A percentile compares a stretch with the other conserved stretches of the same genome.
Evolutionary conservation across 2,888 invertebrate species (phyloP).

Genomic region (Cinara cedri): DNA sequence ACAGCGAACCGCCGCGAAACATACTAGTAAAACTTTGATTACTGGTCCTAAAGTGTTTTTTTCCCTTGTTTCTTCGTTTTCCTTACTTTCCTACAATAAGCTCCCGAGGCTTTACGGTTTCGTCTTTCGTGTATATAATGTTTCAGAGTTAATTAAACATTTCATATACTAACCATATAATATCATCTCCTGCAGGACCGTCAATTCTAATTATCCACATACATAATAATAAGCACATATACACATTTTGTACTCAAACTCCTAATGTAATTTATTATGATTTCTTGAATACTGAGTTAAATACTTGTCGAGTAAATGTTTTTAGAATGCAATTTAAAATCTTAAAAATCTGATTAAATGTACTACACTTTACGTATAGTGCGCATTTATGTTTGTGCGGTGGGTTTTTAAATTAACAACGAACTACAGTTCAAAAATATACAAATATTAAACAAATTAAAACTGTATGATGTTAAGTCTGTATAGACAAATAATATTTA

Average conservation of each 20-base stretch:
- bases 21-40: constrained; percentile 57
- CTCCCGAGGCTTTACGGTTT: constrained; percentile 31
- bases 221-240: not conserved
- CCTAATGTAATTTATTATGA: not conserved
- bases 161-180: not conserved
- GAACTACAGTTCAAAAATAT: too few species aligned
- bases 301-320: not conserved
- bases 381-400: too few species aligned
- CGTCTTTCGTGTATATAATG: not conserved
- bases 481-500: too few species aligned
- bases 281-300: not conserved
- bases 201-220: not conserved
- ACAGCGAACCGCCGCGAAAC: constrained; percentile 5
- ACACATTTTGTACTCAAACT: not conserved
- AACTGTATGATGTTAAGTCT: too few species aligned
- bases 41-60: constrained; percentile 48
- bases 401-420: too few species aligned
- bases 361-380: too few species aligned
- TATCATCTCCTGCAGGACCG: not conserved
- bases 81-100: constrained; percentile 25
- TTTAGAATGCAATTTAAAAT: not conserved
- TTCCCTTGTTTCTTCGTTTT: constrained; percentile 6
- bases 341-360: too few species aligned
- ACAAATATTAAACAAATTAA: too few species aligned
- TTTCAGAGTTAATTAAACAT: constrained; percentile 48